Evolutionary conservation across 2,113 vertebrate species (phyloP).

Genomic region (Bettongia penicillata): DNA sequence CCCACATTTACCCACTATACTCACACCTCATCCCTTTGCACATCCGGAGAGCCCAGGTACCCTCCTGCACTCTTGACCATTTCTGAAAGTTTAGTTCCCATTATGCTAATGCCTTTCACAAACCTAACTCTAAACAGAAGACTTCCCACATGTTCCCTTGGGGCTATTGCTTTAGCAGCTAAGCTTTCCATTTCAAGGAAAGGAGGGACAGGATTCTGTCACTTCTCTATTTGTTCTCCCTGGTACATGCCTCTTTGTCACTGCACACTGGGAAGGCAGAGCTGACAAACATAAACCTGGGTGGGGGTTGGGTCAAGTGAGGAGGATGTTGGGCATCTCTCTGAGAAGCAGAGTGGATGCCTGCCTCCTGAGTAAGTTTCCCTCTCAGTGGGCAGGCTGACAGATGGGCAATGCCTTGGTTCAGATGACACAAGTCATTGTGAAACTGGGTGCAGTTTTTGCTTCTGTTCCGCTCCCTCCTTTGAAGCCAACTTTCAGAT

Average conservation of each 20-base stretch:
- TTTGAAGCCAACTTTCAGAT: conserved; percentile 70
- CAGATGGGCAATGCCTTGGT: conserved; percentile 49
- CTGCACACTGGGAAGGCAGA: not conserved
- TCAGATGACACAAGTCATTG: conserved; percentile 58
- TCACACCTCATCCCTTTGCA: not conserved
- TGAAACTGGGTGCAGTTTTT: conserved; percentile 65
- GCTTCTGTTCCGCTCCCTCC: conserved; percentile 68
- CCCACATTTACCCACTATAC: not conserved
- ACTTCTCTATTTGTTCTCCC: not conserved
- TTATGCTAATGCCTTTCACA: not conserved
- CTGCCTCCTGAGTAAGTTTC: conserved; percentile 50
- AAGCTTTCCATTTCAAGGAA: not conserved
- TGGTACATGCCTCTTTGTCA: not conserved
- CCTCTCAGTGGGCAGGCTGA: conserved; percentile 2
- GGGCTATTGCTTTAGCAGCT: not conserved
- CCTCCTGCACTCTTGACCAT: not conserved
- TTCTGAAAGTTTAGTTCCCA: not conserved
- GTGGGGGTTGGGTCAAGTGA: not conserved
- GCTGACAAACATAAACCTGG: not conserved
- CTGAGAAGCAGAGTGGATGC: conserved; percentile 29
- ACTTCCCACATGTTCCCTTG: not conserved
- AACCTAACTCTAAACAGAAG: not conserved
- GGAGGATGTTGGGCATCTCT: not conserved
- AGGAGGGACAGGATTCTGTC: not conserved
- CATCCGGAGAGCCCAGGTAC: not conserved